These are phyloP conservation scores for Saccopteryx leptura DNA, from an alignment of 2,113 vertebrate genomes.

Conservation along the genomic window DNA sequence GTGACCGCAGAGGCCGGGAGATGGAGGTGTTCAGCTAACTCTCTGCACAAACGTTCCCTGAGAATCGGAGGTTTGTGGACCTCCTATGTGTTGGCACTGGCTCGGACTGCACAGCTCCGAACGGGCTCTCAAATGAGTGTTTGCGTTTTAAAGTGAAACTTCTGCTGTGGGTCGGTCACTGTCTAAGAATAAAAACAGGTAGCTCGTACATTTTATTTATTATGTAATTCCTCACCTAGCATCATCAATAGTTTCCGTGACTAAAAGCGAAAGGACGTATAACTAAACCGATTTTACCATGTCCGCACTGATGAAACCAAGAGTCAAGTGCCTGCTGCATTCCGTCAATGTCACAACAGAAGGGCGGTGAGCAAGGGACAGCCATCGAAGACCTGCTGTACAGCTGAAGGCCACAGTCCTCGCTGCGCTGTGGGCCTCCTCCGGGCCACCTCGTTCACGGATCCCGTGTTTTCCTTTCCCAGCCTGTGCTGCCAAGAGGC, in stretches of 20 bases:
- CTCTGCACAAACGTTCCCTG: neutral
- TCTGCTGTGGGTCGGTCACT: neutral
- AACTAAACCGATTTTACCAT: neutral
- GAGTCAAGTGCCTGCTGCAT: neutral
- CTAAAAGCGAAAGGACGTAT: neutral
- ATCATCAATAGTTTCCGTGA: neutral
- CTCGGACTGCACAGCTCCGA: neutral
- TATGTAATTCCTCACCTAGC: neutral
- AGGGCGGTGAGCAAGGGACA: accelerated
- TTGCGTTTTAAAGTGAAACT: neutral
- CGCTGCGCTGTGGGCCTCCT: neutral
- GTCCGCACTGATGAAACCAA: neutral
- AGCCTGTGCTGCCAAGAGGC: neutral
- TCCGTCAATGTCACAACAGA: neutral
- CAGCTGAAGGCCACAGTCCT: neutral
- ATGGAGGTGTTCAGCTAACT: neutral
- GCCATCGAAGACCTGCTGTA: neutral
- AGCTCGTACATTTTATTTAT: neutral
- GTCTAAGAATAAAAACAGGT: neutral
- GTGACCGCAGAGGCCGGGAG: neutral
- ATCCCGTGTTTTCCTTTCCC: neutral
- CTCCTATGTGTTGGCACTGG: accelerated
- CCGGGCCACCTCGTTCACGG: neutral
- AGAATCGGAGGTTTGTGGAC: neutral
- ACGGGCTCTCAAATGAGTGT: neutral